Percentiles rank a stretch among this genome's conserved stretches.
Conservation (phyloP, 2,797 vertebrate species). For the Schizothorax lantsangensis region DNA sequence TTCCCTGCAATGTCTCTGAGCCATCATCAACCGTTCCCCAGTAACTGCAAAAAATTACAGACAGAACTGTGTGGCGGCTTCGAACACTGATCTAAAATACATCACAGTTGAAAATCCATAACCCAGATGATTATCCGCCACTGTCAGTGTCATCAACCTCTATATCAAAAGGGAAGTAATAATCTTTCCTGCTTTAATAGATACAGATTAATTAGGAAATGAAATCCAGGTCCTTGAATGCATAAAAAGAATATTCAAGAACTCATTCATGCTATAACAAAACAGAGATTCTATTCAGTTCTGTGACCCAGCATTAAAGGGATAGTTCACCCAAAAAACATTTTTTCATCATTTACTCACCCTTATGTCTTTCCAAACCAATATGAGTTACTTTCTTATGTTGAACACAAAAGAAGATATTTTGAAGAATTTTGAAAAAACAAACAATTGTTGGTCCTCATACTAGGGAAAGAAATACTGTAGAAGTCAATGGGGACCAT, state of each 20-base stretch:
- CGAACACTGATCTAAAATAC: constrained; percentile 45
- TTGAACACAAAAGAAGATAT: no score
- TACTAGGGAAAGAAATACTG: no score
- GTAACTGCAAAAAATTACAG: constrained; percentile 35
- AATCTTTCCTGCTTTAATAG: constrained; percentile 5
- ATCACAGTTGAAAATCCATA: constrained; percentile 39
- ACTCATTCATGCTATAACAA: neutral
- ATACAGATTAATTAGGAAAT: constrained; percentile 29
- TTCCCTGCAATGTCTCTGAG: constrained; percentile 43
- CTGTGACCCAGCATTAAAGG: neutral
- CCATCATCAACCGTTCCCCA: constrained; percentile 40
- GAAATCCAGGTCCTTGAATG: neutral
- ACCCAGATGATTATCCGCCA: constrained; percentile 21
- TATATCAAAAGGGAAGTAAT: constrained; percentile 34
- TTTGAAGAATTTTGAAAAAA: no score
- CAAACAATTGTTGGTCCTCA: no score
- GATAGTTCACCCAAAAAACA: no score
- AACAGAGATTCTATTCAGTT: neutral
- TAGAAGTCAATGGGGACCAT: no score
- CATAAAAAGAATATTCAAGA: neutral
- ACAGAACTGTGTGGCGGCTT: constrained; percentile 23
- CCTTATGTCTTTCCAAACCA: no score
- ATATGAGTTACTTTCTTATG: no score
- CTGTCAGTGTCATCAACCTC: constrained; percentile 15
- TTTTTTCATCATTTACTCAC: no score